Evolutionary conservation across 2,113 vertebrate species (phyloP), one percentile per base, ranked within the genome.

Genomic region (Todiramphus chloris): DNA sequence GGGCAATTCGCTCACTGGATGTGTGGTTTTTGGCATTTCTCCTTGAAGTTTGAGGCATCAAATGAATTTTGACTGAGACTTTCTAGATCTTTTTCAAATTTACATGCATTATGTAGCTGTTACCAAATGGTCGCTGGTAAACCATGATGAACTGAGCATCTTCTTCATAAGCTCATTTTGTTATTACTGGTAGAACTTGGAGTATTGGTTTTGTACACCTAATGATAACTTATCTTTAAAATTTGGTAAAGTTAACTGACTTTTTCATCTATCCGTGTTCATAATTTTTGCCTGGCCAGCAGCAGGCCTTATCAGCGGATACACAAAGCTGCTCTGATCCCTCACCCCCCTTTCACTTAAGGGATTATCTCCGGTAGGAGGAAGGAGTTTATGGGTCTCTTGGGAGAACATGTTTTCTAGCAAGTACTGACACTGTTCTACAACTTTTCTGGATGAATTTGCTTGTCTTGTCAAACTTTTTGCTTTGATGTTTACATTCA

Each of bases 401-500:
- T 43, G 58, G 51, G 80, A 76, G 18, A 74, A 4, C 14, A 30
- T 51, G 13, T 86, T 96, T 78, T 63, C 30, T 56, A 67, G n/a
- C 44, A 76, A 78, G 56, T 43, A 37, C 10, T 68, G 74, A 46
- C 44, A 44, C n/a, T 60, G 8, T 30, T 63, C 8, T 7, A 5
- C 43, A 30, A 66, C 16, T 82, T 73, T 84, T 84, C 81, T 91
- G 75, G 55, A 41, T 95, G 23, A 94, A 74, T 81, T 87, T 90
- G 17, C 70, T 87, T 94, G 78, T 73, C 68, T 89, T 95, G 72
- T 89, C 35, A 18, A 62, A 41, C 8, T 59, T 88, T 90, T 83
- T 82, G 23, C 81, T 93, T 93, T 95, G 78, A 92, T 83, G 50
- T 93, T 93, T 95, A 51, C 5, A 1, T 90, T 90, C 72, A 74